phyloP scores from a whole-genome alignment of 2,888 invertebrate genomes.

The Trissonchulus latispiculum region DNA sequence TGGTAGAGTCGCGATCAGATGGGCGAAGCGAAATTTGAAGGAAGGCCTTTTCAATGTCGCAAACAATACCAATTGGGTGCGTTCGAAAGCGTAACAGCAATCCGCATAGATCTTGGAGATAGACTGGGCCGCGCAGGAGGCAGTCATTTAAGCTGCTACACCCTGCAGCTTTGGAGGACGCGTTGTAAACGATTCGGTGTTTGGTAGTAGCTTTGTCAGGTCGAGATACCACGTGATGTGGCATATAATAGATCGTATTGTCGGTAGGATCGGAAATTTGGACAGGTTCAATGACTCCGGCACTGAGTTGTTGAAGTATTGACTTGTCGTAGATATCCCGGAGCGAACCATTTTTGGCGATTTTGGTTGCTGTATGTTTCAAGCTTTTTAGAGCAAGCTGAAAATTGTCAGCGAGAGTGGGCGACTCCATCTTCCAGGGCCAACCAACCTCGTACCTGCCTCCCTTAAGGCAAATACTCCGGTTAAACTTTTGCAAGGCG shows the following conservation, averaged over 20 bases:
- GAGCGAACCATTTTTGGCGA: slow-evolving; percentile 3
- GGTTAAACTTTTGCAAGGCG: background rate
- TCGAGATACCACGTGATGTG: slow-evolving; percentile 26
- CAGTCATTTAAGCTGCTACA: slow-evolving; percentile 27
- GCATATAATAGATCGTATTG: slow-evolving; percentile 22
- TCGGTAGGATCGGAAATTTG: background rate
- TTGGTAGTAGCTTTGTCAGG: slow-evolving; percentile 25
- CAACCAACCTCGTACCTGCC: slow-evolving; percentile 10
- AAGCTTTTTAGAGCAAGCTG: background rate
- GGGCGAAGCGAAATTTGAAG: slow-evolving; percentile 22
- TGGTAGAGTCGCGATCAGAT: slow-evolving; percentile 23
- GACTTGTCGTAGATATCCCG: slow-evolving; percentile 17
- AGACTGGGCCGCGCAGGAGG: slow-evolving; percentile 24
- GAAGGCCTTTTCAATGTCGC: slow-evolving; percentile 30
- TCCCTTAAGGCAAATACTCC: background rate
- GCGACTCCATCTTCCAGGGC: slow-evolving; percentile 13
- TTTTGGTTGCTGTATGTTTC: background rate
- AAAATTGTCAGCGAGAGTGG: slow-evolving; percentile 6
- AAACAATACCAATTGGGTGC: slow-evolving; percentile 15
- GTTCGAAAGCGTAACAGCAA: slow-evolving; percentile 26
- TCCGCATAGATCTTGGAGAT: slow-evolving; percentile 19
- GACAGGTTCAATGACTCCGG: slow-evolving; percentile 23
- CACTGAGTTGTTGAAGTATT: slow-evolving; percentile 18
- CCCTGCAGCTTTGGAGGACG: background rate
- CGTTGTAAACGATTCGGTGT: slow-evolving; percentile 28